phyloP scores from a whole-genome alignment of 2,888 invertebrate genomes.

The Thysanoteuthis rhombus region DNA sequence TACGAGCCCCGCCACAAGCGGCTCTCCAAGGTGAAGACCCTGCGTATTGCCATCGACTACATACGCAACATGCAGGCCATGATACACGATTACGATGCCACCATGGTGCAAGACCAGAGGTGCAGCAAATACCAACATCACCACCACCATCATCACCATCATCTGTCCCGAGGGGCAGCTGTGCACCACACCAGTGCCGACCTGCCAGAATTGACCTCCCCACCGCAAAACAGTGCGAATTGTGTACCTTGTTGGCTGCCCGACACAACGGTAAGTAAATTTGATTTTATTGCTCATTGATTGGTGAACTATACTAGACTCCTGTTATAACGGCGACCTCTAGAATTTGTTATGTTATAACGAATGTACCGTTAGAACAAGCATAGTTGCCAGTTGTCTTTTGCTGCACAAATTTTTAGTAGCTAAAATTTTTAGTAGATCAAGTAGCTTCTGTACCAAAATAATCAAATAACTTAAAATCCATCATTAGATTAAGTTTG shows the following conservation, averaged over 20 bases:
- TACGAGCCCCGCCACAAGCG: slow-evolving; percentile 70
- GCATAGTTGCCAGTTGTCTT: too few species aligned
- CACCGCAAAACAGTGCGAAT: not conserved
- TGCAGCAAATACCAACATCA: slow-evolving; percentile 25
- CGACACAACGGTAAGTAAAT: slow-evolving; percentile 13
- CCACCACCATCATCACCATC: slow-evolving; percentile 21
- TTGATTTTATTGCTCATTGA: too few species aligned
- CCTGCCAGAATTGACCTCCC: slow-evolving; percentile 12
- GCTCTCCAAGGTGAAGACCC: slow-evolving; percentile 76
- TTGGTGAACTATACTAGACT: too few species aligned
- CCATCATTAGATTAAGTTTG: too few species aligned
- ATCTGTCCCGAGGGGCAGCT: not conserved
- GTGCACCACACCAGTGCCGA: not conserved
- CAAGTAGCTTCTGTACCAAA: too few species aligned
- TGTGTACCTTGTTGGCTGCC: slow-evolving; percentile 29
- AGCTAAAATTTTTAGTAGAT: too few species aligned
- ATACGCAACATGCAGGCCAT: slow-evolving; percentile 72
- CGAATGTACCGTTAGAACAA: too few species aligned
- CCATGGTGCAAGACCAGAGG: slow-evolving; percentile 16
- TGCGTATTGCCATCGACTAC: slow-evolving; percentile 74
- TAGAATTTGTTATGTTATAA: too few species aligned
- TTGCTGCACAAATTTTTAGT: too few species aligned
- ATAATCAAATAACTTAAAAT: too few species aligned
- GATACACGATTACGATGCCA: slow-evolving; percentile 54
- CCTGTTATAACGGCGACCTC: not conserved